A percentile compares a stretch with the other conserved stretches of the same genome.
These are phyloP conservation scores for Cydia fagiglandana DNA, from an alignment of 1,140 invertebrate species.

Conservation along the genomic window DNA sequence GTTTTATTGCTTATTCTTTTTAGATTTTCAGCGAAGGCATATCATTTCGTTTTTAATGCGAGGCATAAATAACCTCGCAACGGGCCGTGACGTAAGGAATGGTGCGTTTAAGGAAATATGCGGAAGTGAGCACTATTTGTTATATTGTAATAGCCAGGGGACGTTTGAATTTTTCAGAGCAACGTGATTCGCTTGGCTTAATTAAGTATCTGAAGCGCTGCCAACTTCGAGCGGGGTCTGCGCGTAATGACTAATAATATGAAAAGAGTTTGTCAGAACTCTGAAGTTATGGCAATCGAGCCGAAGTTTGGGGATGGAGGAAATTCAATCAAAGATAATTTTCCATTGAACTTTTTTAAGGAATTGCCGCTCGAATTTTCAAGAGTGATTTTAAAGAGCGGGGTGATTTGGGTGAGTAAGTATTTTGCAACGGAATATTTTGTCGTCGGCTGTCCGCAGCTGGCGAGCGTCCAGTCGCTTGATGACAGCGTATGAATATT, in stretches of 20 bases:
- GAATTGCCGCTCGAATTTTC: constrained; percentile 61
- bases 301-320: constrained; percentile 33
- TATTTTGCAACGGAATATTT: constrained; percentile 77
- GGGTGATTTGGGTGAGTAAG: constrained; percentile 71
- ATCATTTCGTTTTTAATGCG: constrained; percentile 79
- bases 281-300: constrained; percentile 22
- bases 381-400: constrained; percentile 73
- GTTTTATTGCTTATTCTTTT: constrained; percentile 80
- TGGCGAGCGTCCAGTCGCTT: constrained; percentile 74
- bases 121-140: constrained; percentile 63
- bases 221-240: not conserved
- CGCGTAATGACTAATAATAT: constrained; percentile 18
- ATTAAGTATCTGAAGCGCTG: constrained; percentile 21
- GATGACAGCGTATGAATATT: constrained; percentile 79
- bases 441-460: constrained; percentile 72
- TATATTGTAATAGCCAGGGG: constrained; percentile 46
- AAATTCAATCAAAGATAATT: constrained; percentile 41
- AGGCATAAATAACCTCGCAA: constrained; percentile 72
- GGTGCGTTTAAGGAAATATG: constrained; percentile 67
- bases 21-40: constrained; percentile 79
- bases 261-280: constrained; percentile 28
- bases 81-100: constrained; percentile 70
- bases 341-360: constrained; percentile 39
- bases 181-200: constrained; percentile 9
- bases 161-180: constrained; percentile 22